Conservation (phyloP, 1,140 invertebrate species). For the Brevipalpus yothersi region DNA sequence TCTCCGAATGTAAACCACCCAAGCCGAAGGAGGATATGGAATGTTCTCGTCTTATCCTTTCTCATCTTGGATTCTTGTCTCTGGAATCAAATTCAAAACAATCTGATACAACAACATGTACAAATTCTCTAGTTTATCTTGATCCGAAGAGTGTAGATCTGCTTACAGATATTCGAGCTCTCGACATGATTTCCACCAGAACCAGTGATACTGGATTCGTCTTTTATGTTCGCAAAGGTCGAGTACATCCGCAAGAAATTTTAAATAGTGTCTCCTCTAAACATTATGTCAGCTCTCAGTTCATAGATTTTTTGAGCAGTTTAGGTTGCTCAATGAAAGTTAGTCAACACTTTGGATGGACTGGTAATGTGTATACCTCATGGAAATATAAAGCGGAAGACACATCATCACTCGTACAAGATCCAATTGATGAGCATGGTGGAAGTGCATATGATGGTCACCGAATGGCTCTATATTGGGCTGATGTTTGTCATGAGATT, state of each 20-base stretch:
- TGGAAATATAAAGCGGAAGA: conserved; percentile 26
- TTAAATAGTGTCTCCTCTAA: conserved; percentile 45
- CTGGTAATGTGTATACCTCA: conserved; percentile 53
- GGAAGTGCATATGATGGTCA: conserved; percentile 40
- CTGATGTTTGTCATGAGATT: conserved; percentile 77
- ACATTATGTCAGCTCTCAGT: conserved; percentile 36
- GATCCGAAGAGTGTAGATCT: conserved; percentile 46
- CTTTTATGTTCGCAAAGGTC: conserved; percentile 73
- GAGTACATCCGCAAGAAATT: conserved; percentile 46
- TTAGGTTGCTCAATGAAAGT: conserved; percentile 67
- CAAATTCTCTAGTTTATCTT: conserved; percentile 42
- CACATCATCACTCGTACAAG: neutral
- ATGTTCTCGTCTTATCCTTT: conserved; percentile 71
- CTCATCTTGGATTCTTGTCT: conserved; percentile 73
- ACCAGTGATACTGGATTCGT: conserved; percentile 79
- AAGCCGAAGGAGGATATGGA: conserved; percentile 47
- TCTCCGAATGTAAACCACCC: conserved; percentile 50
- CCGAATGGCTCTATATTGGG: conserved; percentile 67
- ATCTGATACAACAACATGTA: neutral
- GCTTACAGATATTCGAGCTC: conserved; percentile 36
- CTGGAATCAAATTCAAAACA: conserved; percentile 18
- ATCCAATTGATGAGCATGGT: conserved; percentile 24
- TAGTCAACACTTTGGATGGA: conserved; percentile 60
- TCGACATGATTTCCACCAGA: conserved; percentile 54
- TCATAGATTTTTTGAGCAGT: conserved; percentile 49